Percentiles rank a stretch among this genome's conserved stretches.
These are phyloP conservation scores for Hyposoter didymator DNA, from an alignment of 2,888 invertebrate species.

Conservation along the genomic window DNA sequence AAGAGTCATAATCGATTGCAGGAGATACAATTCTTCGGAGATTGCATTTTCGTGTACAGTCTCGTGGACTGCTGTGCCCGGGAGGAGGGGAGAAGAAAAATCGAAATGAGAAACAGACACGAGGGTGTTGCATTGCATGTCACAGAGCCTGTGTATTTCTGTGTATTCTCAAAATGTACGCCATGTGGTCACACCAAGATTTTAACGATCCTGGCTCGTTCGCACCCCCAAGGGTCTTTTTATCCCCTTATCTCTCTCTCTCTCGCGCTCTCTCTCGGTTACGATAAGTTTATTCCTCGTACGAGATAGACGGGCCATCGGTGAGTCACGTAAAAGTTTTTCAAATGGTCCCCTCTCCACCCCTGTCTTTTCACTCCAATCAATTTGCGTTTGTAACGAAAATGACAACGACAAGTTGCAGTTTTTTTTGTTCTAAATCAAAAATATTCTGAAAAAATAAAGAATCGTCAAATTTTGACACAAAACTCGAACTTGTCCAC, in stretches of 20 bases:
- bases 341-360: not conserved
- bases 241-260: slow-evolving; percentile 39
- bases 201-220: slow-evolving; percentile 60
- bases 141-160: slow-evolving; percentile 7
- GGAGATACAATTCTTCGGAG: not conserved
- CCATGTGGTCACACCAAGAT: slow-evolving; percentile 65
- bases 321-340: slow-evolving; percentile 24
- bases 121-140: slow-evolving; percentile 40
- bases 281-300: slow-evolving; percentile 17
- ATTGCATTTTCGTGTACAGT: not conserved
- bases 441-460: not conserved
- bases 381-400: not conserved
- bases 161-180: slow-evolving; percentile 46
- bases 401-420: not conserved
- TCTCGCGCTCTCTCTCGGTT: slow-evolving; percentile 8
- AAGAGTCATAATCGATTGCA: not conserved
- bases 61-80: not conserved
- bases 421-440: not conserved
- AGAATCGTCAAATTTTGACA: not conserved
- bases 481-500: not conserved
- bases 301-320: slow-evolving; percentile 11
- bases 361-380: not conserved
- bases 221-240: slow-evolving; percentile 57
- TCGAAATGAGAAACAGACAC: slow-evolving; percentile 45
- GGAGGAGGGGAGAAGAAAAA: not conserved